phyloP scores from a whole-genome alignment of 2,113 vertebrate species.

The Eonycteris spelaea region DNA sequence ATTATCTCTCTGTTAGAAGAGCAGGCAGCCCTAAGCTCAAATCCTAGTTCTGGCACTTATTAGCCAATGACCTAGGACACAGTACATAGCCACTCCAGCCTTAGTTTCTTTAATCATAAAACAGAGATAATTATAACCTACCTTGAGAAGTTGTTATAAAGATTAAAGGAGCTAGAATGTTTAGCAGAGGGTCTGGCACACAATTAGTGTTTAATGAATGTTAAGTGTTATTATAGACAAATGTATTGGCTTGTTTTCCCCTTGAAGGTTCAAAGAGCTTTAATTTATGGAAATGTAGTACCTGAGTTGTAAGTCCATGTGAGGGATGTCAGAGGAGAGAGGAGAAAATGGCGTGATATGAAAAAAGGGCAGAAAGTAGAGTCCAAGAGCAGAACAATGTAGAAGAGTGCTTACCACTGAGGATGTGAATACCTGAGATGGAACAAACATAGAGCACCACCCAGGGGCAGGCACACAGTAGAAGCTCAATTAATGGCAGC shows the following conservation, averaged over 20 bases:
- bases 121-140: background rate
- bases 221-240: background rate
- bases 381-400: background rate
- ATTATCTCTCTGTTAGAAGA: background rate
- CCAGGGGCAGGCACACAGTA: accelerated
- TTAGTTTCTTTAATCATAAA: background rate
- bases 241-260: background rate
- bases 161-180: background rate
- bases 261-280: background rate
- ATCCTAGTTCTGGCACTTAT: background rate
- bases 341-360: background rate
- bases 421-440: background rate
- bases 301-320: background rate
- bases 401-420: background rate
- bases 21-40: background rate
- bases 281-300: background rate
- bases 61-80: background rate
- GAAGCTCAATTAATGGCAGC: background rate
- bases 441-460: background rate
- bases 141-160: background rate
- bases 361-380: background rate
- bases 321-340: background rate
- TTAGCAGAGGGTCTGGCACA: background rate
- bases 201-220: background rate
- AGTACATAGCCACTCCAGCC: background rate